phyloP scores from a whole-genome alignment of 2,888 invertebrate genomes.

The Amphipyra tragopoginis region DNA sequence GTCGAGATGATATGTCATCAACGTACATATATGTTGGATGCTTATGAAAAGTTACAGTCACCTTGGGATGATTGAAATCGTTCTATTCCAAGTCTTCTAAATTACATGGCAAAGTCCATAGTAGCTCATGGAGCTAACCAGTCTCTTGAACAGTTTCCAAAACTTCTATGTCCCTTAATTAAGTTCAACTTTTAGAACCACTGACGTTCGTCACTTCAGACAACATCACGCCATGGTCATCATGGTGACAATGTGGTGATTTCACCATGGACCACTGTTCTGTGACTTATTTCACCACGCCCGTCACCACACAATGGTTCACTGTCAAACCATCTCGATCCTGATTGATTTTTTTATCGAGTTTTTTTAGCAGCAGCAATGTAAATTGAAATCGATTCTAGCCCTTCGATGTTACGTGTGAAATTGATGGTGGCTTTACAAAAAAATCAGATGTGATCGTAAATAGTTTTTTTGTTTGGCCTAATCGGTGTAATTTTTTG shows the following conservation, averaged over 20 bases:
- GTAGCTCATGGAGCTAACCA: no score
- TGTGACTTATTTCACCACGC: conserved; percentile 81
- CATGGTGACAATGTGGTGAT: conserved; percentile 77
- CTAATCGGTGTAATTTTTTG: conserved; percentile 14
- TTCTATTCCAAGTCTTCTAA: no score
- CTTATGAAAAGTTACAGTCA: no score
- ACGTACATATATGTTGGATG: no score
- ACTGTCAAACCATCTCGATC: conserved; percentile 83
- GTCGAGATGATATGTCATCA: no score
- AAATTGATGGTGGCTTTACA: conserved; percentile 68
- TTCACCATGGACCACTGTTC: conserved; percentile 82
- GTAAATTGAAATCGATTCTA: conserved; percentile 84
- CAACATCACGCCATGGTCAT: conserved; percentile 76
- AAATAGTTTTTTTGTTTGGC: conserved; percentile 48
- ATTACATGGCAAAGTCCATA: no score
- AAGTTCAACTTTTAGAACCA: conserved; percentile 66
- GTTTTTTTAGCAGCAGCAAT: conserved; percentile 71
- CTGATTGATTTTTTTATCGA: conserved; percentile 87
- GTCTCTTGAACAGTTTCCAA: not conserved
- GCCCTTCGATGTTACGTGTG: conserved; percentile 73
- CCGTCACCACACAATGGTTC: conserved; percentile 80
- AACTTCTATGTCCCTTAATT: not conserved
- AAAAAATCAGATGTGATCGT: conserved; percentile 57
- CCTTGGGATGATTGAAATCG: no score
- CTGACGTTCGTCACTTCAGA: conserved; percentile 63